Evolutionary conservation across 2,888 invertebrate genomes (phyloP), one percentile per base, ranked within the genome.

Genomic region (Mythimna impura): DNA sequence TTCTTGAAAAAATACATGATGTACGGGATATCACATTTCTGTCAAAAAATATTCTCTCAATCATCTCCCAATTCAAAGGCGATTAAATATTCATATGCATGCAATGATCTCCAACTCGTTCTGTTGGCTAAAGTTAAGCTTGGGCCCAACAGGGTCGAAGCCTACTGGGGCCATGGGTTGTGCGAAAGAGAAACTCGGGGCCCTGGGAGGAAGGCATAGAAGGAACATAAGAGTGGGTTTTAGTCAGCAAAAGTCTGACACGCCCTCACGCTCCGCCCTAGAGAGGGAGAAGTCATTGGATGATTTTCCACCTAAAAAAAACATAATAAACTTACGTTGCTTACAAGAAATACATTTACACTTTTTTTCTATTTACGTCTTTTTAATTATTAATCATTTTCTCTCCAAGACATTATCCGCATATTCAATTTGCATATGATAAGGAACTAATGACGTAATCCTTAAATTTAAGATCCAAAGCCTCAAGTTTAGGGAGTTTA

Each of bases 401-500:
- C 6, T 61, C 14, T 40, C 14, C 8, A 73, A 58, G n/a, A 47
- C 50, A 22, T 25, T 2, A 43, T 1, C 30, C 30, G 34, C 20
- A n/a, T n/a, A n/a, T n/a, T n/a, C n/a, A 65, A 34, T 72, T 47
- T 60, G 7, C 52, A 50, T 52, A 55, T 40, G 8, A 22, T 50
- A 12, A 71, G n/a, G 20, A 60, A 47, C 10, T 17, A 65, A 58
- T 78, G 68, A 80, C 61, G 64, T 68, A 73, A 72, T 58, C 47
- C 72, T 76, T 65, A 77, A 69, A 82, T 77, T 83, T 78, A 68
- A 61, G 71, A 79, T 43, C 71, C 55, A 69, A 78, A 69, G 65
- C 78, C 78, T 78, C 73, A 63, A 60, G 76, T 71, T 74, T 70
- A 78, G 66, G 82, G 80, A 78, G 75, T 78, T 76, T 71, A 70